A percentile compares a stretch with the other conserved stretches of the same genome.
These are phyloP conservation scores for Globia sparganii DNA, from an alignment of 2,888 invertebrate species.

Conservation along the genomic window DNA sequence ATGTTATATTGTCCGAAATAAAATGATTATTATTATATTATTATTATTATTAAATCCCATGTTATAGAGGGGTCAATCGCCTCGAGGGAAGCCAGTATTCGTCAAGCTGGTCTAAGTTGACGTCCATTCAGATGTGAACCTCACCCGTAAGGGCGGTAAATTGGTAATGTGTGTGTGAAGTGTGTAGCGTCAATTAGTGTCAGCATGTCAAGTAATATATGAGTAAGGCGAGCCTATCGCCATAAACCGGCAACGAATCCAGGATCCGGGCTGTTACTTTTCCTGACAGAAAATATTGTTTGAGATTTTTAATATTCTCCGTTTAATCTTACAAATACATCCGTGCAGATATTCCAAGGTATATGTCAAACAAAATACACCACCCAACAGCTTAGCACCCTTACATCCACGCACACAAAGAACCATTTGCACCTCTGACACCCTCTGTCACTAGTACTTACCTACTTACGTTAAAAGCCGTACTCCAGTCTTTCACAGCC, in stretches of 20 bases:
- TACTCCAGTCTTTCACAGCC: constrained; percentile 23
- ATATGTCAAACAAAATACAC: neutral
- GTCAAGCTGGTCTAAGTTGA: too few species aligned
- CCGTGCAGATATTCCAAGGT: neutral
- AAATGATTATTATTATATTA: too few species aligned
- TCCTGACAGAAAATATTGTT: neutral
- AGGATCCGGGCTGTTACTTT: too few species aligned
- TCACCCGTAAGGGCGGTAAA: too few species aligned
- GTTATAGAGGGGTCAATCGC: too few species aligned
- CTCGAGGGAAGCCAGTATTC: too few species aligned
- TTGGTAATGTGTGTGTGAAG: too few species aligned
- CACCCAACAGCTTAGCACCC: constrained; percentile 26
- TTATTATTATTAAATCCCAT: too few species aligned
- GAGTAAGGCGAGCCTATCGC: neutral
- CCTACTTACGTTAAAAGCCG: constrained; percentile 47
- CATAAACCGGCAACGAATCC: rapidly evolving
- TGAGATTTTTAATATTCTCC: neutral
- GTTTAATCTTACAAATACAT: neutral
- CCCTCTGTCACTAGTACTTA: constrained; percentile 31
- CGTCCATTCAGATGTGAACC: too few species aligned
- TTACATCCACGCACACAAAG: constrained; percentile 24
- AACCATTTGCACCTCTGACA: constrained; percentile 50
- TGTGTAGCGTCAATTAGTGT: too few species aligned
- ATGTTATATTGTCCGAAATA: too few species aligned
- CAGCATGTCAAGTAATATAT: too few species aligned